Evolutionary conservation across 1,140 invertebrate genomes (phyloP).

Genomic region (Ceratina calcarata): DNA sequence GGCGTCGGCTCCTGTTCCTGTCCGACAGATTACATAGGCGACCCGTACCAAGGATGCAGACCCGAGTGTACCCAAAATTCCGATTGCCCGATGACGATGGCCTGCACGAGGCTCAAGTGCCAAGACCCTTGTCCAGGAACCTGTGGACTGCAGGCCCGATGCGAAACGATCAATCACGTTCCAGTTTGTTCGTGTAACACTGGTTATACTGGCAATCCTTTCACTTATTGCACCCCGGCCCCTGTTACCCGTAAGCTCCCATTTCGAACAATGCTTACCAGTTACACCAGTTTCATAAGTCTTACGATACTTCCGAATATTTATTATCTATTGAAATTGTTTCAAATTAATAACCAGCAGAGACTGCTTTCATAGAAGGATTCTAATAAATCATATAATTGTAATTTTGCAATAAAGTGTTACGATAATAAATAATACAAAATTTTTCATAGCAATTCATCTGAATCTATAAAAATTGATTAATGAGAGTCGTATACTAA

Average conservation of each 20-base stretch:
- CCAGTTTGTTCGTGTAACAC: constrained; percentile 83
- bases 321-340: constrained; percentile 52
- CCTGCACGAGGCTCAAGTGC: constrained; percentile 84
- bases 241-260: constrained; percentile 71
- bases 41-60: constrained; percentile 86
- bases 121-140: constrained; percentile 84
- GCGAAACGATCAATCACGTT: constrained; percentile 84
- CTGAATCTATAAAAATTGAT: too few relatives aligned
- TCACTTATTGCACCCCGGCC: constrained; percentile 69
- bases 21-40: constrained; percentile 85
- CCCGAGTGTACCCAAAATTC: constrained; percentile 87
- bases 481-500: too few relatives aligned
- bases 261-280: constrained; percentile 48
- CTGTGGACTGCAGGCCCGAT: constrained; percentile 85
- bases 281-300: not conserved
- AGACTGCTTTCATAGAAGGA: too few relatives aligned
- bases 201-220: constrained; percentile 84
- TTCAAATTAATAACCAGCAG: too few relatives aligned
- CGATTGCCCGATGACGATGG: constrained; percentile 84
- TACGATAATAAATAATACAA: too few relatives aligned
- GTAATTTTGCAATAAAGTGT: too few relatives aligned
- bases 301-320: not conserved
- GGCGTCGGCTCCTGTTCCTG: constrained; percentile 83
- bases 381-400: too few relatives aligned
- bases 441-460: too few relatives aligned